Evolutionary conservation across 2,888 invertebrate genomes (phyloP), one percentile per base, ranked within the genome.

Genomic region (Polia nebulosa): DNA sequence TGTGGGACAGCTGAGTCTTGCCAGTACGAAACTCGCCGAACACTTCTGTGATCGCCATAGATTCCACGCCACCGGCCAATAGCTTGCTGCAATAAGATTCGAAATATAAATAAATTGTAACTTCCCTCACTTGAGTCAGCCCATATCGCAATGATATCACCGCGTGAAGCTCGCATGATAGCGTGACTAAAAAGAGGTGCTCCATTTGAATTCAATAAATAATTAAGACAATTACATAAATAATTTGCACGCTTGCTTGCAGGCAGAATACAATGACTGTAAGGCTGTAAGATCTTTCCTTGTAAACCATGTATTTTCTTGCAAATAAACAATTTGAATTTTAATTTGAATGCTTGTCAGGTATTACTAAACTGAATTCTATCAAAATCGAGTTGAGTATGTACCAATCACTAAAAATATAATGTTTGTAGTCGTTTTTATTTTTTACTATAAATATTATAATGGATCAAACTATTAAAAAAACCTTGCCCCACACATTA

Each of bases 1-100:
- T 98, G 87, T 98, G 98, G 0, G 97, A 97, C 9, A 98, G 88
- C 88, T 98, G 98, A 0, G 98, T 98, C 92, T 98, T 98, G 20
- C 98, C 98, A 1, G 97, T 97, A 36, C 98, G 96, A 87, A 98
- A 98, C 93, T 98, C 98, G 8, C 98, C 98, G 90, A 98, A 98
- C 9, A 97, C 97, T 94, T 98, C 98, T 0, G 98, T 98, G 61
- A 98, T 98, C 0, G 98, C 96, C 98, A 98, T 98, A 8, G 98
- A 98, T 92, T 98, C 98, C 60, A 98, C 96, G 0, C 98, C 98
- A 34, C 98, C 98, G 6, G 97, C 98, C 53, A 98, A 89, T 32
- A 98, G 92, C 89, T 97, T 97, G 87, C 98, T 98, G 82, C 51
- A 77, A 91, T 64, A 57, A 68, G 41, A 41, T 5, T 64, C 4